These are phyloP conservation scores for Tamias sibiricus DNA, from an alignment of 2,113 vertebrate genomes.

Conservation along the genomic window DNA sequence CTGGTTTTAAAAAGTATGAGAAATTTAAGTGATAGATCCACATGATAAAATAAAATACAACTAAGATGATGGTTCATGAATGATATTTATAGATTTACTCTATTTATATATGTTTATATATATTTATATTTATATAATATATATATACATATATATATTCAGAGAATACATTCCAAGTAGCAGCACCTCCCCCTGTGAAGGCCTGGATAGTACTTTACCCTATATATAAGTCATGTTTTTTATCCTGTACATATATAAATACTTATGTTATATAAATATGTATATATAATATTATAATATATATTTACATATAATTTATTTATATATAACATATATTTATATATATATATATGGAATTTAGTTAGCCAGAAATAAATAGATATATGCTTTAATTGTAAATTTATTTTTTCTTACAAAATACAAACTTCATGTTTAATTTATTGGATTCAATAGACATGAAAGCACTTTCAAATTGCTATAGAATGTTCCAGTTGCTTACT, in stretches of 20 bases:
- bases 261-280: too few relatives aligned
- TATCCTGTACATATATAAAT: too few relatives aligned
- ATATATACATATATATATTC: too few relatives aligned
- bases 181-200: too few relatives aligned
- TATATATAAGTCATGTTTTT: too few relatives aligned
- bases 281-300: too few relatives aligned
- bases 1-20: neutral
- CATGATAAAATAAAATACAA: slow-evolving; percentile 28
- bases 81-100: neutral
- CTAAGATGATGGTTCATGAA: neutral
- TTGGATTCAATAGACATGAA: neutral
- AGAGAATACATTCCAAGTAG: too few relatives aligned
- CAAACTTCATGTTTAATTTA: neutral
- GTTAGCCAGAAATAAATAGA: neutral
- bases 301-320: too few relatives aligned
- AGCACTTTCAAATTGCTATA: neutral
- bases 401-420: neutral
- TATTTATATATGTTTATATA: neutral
- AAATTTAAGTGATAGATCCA: neutral
- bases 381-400: neutral
- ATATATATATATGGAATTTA: neutral
- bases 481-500: neutral
- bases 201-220: too few relatives aligned
- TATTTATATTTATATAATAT: too few relatives aligned
- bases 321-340: neutral